Base-by-base conservation (phyloP, 2,797 vertebrate genomes). In the Sebastes taczanowskii region DNA sequence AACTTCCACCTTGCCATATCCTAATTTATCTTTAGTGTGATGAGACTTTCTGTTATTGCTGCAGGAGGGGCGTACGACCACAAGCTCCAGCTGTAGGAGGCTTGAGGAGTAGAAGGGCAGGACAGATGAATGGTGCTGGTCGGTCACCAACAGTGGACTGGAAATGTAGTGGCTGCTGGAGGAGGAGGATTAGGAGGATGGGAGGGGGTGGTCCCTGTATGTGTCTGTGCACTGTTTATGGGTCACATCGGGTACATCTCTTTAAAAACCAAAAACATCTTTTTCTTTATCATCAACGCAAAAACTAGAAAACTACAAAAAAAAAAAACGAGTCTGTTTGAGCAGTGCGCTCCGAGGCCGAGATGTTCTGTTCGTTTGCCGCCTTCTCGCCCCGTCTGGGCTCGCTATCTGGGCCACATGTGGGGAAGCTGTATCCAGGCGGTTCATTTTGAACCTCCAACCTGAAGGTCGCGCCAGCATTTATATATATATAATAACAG, bases 171-270 rank as follows among this genome's bases (percentile, higher is more conserved):
- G 69, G 77, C 74, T 86, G 84, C 71, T 66, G 59, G 72, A 70
- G 61, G 74, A 35, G 67, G 46, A 35, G n/a, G 27, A 30, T 64
- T 0, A 42, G 6, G 38, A 16, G 38, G 14, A 25, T 53, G 46
- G 30, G 35, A 23, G 42, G 42, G 72, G 72, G 73, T 49, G 56
- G 73, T 90, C 82, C 84, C 86, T 87, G 89, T 89, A 88, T 90
- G 87, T 90, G 90, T 93, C 88, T 91, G 93, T 94, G 89, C 91
- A 93, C 93, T 92, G 93, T 93, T 91, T 87, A 89, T 89, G 90
- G 91, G 89, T 95, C 92, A 94, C 90, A 91, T 93, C 91, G 92
- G 94, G 94, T 95, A 94, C 93, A 94, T 94, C 89, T 91, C 91
- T 93, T 70, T 82, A 90, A 94, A 94, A 94, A 93, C 91, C 92